Evolutionary conservation across 64 coral and sea anemone species (phyloP).

Genomic region (Montipora efflorescens): DNA sequence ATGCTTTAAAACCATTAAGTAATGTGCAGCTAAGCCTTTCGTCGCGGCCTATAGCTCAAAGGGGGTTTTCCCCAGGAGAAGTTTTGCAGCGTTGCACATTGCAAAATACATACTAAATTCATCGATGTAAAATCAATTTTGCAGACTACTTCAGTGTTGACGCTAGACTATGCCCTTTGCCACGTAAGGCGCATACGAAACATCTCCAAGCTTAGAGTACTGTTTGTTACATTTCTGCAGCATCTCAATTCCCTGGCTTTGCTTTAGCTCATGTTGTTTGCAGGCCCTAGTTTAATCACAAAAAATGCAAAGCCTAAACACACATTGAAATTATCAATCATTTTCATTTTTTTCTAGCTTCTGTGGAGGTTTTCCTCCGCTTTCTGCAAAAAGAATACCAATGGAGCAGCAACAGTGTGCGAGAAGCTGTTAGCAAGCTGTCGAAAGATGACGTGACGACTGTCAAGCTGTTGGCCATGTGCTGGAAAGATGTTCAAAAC

Average conservation of each 20-base stretch:
- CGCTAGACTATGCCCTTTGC: too few relatives aligned
- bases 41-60: too few relatives aligned
- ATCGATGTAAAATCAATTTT: too few relatives aligned
- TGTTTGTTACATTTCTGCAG: too few relatives aligned
- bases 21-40: neutral
- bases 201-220: too few relatives aligned
- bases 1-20: neutral
- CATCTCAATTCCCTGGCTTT: too few relatives aligned
- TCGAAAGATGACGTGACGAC: conserved; percentile 45
- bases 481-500: conserved; percentile 23
- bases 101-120: too few relatives aligned
- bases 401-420: conserved; percentile 15
- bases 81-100: too few relatives aligned
- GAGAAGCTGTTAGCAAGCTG: neutral
- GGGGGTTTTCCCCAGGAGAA: too few relatives aligned
- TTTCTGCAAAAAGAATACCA: conserved; percentile 28
- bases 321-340: neutral
- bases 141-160: too few relatives aligned
- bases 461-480: conserved; percentile 32
- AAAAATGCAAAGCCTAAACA: neutral
- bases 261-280: too few relatives aligned
- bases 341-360: conserved; percentile 3
- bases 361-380: conserved; percentile 35
- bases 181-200: too few relatives aligned
- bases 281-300: neutral